A percentile compares a stretch with the other conserved stretches of the same genome.
These are phyloP conservation scores for Camelus dromedarius DNA, from an alignment of 2,113 vertebrate genomes.

Conservation along the genomic window DNA sequence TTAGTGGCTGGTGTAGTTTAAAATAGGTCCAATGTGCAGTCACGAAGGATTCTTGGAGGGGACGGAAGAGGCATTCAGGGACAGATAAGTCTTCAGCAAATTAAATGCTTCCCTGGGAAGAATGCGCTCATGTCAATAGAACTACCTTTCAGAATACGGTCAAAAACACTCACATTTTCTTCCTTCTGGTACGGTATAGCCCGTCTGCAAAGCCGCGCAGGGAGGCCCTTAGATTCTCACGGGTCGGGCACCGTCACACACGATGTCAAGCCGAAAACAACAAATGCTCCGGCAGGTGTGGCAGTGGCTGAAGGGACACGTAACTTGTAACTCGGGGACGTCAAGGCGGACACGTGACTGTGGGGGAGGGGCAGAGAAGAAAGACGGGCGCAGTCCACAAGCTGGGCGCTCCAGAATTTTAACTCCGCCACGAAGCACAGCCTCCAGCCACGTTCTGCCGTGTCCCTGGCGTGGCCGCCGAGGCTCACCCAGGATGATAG, in stretches of 20 bases:
- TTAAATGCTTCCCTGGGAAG: fast-evolving
- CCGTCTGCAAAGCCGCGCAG: not conserved
- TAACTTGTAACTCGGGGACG: too few relatives aligned
- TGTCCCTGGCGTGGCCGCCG: fast-evolving
- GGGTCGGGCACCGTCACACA: fast-evolving
- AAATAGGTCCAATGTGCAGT: fast-evolving
- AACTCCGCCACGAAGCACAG: fast-evolving
- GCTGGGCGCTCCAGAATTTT: too few relatives aligned
- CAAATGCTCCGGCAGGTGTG: fast-evolving
- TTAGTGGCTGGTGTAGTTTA: too few relatives aligned
- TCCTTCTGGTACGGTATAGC: fast-evolving
- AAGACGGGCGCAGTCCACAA: fast-evolving
- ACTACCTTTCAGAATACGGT: not conserved
- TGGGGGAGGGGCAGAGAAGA: fast-evolving
- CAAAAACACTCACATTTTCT: fast-evolving
- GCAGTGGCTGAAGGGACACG: not conserved
- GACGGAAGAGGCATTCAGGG: not conserved
- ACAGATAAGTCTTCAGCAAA: too few relatives aligned
- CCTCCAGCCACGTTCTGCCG: not conserved
- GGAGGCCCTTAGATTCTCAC: fast-evolving
- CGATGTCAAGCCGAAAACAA: not conserved
- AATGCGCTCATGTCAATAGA: not conserved
- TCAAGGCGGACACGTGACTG: fast-evolving
- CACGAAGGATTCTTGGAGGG: not conserved
- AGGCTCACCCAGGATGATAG: not conserved